phyloP scores from a whole-genome alignment of 2,113 vertebrate genomes.

The Alexandromys fortis region DNA sequence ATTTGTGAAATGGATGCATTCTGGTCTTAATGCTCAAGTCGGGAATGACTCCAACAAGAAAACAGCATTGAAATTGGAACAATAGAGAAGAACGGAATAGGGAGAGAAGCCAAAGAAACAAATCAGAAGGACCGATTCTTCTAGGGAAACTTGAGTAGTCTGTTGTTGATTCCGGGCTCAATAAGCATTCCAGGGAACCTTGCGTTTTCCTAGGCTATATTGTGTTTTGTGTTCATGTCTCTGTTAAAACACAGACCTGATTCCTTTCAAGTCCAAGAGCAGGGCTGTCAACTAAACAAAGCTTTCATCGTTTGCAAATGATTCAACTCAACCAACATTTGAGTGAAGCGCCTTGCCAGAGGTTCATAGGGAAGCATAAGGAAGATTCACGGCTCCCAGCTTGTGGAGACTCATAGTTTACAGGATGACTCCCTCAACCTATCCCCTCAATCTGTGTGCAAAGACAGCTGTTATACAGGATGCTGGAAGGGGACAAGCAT shows the following conservation, averaged over 20 bases:
- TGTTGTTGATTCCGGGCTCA: neutral
- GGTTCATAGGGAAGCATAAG: neutral
- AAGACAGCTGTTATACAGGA: neutral
- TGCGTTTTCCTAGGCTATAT: neutral
- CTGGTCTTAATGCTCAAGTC: neutral
- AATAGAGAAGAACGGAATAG: neutral
- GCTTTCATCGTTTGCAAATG: neutral
- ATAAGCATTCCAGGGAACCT: neutral
- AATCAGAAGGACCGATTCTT: neutral
- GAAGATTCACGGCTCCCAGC: neutral
- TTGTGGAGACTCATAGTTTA: neutral
- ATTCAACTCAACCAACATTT: slow-evolving; percentile 18
- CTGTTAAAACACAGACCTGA: slow-evolving; percentile 18
- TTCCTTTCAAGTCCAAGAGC: neutral
- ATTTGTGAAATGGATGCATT: neutral
- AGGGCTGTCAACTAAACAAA: neutral
- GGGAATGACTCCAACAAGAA: neutral
- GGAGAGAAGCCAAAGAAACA: neutral
- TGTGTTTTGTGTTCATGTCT: slow-evolving; percentile 8
- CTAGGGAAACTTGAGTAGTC: neutral
- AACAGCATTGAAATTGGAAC: neutral
- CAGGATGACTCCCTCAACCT: neutral
- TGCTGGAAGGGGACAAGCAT: neutral
- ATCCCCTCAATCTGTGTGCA: neutral
- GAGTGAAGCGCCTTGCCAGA: neutral